A percentile compares a stretch with the other conserved stretches of the same genome.
Conservation (phyloP, 2,888 invertebrate genomes). For the Pyrocoelia pectoralis region DNA sequence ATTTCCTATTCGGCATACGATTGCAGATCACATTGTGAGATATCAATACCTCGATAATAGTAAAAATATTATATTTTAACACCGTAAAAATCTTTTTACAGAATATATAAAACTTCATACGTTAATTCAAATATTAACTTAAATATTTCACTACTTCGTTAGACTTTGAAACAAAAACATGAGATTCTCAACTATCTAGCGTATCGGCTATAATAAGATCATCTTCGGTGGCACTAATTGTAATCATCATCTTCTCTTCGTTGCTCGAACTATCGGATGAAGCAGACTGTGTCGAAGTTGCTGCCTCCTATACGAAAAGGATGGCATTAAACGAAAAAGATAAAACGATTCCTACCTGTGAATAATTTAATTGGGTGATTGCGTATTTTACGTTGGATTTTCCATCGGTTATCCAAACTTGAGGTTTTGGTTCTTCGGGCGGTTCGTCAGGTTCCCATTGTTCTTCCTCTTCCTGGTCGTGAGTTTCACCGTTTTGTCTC, state of each 20-base stretch:
- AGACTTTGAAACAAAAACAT: slow-evolving; percentile 25
- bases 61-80: slow-evolving; percentile 9
- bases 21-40: too few species aligned
- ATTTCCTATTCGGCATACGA: too few species aligned
- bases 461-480: slow-evolving; percentile 44
- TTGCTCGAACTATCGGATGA: slow-evolving; percentile 75
- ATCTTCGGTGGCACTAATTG: slow-evolving; percentile 69
- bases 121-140: not conserved
- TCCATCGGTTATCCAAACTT: slow-evolving; percentile 57
- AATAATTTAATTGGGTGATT: slow-evolving; percentile 59
- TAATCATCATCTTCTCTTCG: slow-evolving; percentile 81
- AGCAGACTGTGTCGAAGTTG: slow-evolving; percentile 77
- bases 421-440: slow-evolving; percentile 42
- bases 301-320: slow-evolving; percentile 67
- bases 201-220: slow-evolving; percentile 59
- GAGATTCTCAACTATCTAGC: slow-evolving; percentile 43
- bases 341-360: slow-evolving; percentile 56
- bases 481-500: slow-evolving; percentile 43
- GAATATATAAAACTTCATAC: slow-evolving; percentile 8
- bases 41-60: not conserved
- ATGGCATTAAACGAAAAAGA: not conserved
- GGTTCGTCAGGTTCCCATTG: slow-evolving; percentile 42
- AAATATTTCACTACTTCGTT: not conserved
- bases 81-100: slow-evolving; percentile 5
- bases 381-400: slow-evolving; percentile 59